phyloP scores from a whole-genome alignment of 2,797 vertebrate species.

The Ctenopoma multispine region DNA sequence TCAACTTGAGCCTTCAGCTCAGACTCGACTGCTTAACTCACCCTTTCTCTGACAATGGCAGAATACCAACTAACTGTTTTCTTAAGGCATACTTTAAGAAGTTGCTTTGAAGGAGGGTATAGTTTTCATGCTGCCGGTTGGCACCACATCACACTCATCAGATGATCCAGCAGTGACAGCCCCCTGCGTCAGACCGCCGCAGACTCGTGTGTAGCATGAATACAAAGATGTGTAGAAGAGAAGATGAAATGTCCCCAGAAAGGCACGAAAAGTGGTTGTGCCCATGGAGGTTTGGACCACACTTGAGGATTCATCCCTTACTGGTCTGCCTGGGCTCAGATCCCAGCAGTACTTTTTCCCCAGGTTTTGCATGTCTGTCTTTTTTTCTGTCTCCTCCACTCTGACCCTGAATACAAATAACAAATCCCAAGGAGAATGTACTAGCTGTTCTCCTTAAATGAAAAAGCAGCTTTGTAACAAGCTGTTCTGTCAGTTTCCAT shows the following conservation, averaged over 20 bases:
- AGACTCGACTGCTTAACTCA: slow-evolving; percentile 23
- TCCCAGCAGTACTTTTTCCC: slow-evolving; percentile 36
- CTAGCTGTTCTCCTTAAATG: slow-evolving; percentile 6
- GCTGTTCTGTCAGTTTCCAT: background rate
- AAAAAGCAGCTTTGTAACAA: background rate
- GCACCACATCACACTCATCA: slow-evolving; percentile 28
- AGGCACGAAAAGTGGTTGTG: slow-evolving; percentile 12
- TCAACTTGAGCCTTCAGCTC: slow-evolving; percentile 23
- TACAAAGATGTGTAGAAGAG: slow-evolving; percentile 3
- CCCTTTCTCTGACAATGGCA: slow-evolving; percentile 23
- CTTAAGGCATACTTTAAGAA: slow-evolving; percentile 11
- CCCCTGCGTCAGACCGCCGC: background rate
- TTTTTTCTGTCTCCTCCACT: slow-evolving; percentile 19
- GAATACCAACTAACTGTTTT: slow-evolving; percentile 26
- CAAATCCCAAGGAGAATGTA: background rate
- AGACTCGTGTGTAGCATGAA: slow-evolving; percentile 15
- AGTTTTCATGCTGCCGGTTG: slow-evolving; percentile 32
- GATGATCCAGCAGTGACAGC: background rate
- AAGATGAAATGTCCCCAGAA: slow-evolving; percentile 37
- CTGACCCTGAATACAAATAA: slow-evolving; percentile 34
- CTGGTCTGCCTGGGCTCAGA: slow-evolving; percentile 15
- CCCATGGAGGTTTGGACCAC: slow-evolving; percentile 10
- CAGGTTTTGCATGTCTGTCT: slow-evolving; percentile 20
- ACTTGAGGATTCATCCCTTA: slow-evolving; percentile 17
- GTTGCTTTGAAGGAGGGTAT: slow-evolving; percentile 9